Percentiles rank a stretch among this genome's conserved stretches.
Conservation (phyloP, 1,140 invertebrate species). For the Helicorthomorpha holstii region DNA sequence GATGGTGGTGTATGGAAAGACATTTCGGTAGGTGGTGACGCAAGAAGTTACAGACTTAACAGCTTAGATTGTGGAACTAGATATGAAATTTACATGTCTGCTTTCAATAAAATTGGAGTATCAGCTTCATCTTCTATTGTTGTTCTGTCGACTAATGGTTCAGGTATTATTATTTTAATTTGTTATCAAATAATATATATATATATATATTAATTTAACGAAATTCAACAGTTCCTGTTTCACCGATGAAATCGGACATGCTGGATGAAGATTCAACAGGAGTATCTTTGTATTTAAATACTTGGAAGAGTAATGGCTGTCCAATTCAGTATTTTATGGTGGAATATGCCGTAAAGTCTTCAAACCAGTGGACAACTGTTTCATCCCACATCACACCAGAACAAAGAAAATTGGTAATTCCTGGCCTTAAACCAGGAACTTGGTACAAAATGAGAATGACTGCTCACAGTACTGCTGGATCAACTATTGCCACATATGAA, state of each 20-base stretch:
- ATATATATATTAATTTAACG: neutral
- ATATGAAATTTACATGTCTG: slow-evolving; percentile 79
- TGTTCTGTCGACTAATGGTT: neutral
- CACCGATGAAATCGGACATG: slow-evolving; percentile 66
- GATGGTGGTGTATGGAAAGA: slow-evolving; percentile 79
- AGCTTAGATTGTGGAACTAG: slow-evolving; percentile 73
- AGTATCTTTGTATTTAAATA: slow-evolving; percentile 48
- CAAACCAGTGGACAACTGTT: slow-evolving; percentile 62
- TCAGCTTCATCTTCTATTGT: neutral
- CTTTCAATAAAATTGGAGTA: slow-evolving; percentile 44
- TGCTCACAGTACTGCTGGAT: slow-evolving; percentile 88
- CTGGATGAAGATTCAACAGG: slow-evolving; percentile 51
- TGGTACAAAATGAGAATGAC: slow-evolving; percentile 80
- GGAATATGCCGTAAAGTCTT: slow-evolving; percentile 44
- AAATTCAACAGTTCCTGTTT: slow-evolving; percentile 37
- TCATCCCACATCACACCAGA: slow-evolving; percentile 80
- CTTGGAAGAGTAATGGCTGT: slow-evolving; percentile 62
- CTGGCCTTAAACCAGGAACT: slow-evolving; percentile 77
- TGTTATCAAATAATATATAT: neutral
- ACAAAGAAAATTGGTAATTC: slow-evolving; percentile 66
- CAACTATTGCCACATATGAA: slow-evolving; percentile 81
- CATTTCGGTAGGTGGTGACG: slow-evolving; percentile 16
- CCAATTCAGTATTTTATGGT: slow-evolving; percentile 42
- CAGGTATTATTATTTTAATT: slow-evolving; percentile 3
- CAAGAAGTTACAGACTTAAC: slow-evolving; percentile 67